Conservation (phyloP, 2,797 vertebrate genomes). For the Leucoraja ocellata region DNA sequence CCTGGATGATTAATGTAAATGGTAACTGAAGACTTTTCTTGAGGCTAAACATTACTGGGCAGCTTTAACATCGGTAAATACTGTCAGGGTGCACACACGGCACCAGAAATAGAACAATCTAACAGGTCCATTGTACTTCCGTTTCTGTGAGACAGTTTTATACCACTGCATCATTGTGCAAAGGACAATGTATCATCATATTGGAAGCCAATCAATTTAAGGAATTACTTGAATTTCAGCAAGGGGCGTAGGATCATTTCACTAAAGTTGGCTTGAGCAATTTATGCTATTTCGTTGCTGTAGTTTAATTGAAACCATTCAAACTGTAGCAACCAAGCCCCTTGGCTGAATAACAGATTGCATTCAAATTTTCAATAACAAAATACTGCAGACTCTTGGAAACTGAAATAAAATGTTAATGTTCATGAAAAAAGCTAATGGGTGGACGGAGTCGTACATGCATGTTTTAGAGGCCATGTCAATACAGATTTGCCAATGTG, state of each 20-base stretch:
- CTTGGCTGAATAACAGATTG: no score
- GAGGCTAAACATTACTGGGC: conserved; percentile 5
- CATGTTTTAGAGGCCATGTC: neutral
- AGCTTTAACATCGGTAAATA: neutral
- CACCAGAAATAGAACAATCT: neutral
- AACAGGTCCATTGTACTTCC: neutral
- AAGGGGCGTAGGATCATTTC: neutral
- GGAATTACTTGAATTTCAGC: neutral
- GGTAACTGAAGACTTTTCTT: neutral
- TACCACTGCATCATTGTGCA: neutral
- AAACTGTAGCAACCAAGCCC: neutral
- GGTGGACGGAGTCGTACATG: neutral
- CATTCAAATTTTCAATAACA: neutral
- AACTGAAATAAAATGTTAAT: no score
- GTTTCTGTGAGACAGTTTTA: neutral
- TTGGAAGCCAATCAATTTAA: neutral
- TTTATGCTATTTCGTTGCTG: neutral
- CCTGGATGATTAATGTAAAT: neutral
- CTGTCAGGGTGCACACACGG: neutral
- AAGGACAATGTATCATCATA: neutral
- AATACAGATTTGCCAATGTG: neutral
- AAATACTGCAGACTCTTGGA: no score
- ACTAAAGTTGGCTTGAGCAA: neutral
- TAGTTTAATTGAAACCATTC: no score
- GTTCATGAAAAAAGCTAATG: no score